Percentiles rank a stretch among this genome's conserved stretches.
These are phyloP conservation scores for Dissostichus mawsoni DNA, from an alignment of 2,113 vertebrate genomes.

Conservation along the genomic window DNA sequence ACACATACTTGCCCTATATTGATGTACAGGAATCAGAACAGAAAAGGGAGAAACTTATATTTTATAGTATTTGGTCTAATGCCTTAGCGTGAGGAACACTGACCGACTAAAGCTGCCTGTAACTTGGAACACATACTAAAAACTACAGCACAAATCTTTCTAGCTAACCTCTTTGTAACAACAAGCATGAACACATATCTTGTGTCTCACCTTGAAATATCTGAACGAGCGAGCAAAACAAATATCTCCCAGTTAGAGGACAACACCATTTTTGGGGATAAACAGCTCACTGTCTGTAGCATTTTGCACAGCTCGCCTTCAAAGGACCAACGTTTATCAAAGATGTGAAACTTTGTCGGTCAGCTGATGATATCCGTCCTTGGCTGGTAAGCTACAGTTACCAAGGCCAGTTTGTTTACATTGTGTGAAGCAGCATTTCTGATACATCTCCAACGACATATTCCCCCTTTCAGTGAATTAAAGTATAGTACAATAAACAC, in stretches of 20 bases:
- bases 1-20: not conserved
- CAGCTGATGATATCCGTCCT: not conserved
- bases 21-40: not conserved
- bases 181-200: not conserved
- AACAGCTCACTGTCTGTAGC: no score
- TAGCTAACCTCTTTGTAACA: not conserved
- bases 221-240: conserved; percentile 2
- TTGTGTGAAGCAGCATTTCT: conserved; percentile 28
- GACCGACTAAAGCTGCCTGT: no score
- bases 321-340: not conserved
- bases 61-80: not conserved
- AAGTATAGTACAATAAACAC: not conserved
- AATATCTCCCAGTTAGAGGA: not conserved
- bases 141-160: not conserved
- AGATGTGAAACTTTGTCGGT: not conserved
- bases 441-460: not conserved
- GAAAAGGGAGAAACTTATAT: not conserved
- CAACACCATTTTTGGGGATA: not conserved
- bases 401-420: conserved; percentile 20
- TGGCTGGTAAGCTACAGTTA: conserved; percentile 10
- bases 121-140: not conserved
- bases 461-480: not conserved
- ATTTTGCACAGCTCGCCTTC: not conserved
- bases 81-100: not conserved
- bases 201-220: not conserved